A percentile compares a stretch with the other conserved stretches of the same genome.
These are phyloP conservation scores for Metalampra italica DNA, from an alignment of 2,888 invertebrate species.

Conservation along the genomic window DNA sequence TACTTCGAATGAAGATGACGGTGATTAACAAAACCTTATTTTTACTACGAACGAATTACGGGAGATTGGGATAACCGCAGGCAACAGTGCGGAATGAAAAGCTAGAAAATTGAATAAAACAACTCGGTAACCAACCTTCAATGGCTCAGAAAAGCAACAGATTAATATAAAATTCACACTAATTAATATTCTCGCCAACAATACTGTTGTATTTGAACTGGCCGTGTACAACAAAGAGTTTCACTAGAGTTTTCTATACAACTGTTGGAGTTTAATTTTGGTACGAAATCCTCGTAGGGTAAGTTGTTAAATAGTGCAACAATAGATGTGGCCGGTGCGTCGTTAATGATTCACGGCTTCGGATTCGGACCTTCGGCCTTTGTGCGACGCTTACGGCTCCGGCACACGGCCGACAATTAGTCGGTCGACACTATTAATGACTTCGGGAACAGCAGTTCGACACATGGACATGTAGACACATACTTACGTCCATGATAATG, in stretches of 20 bases:
- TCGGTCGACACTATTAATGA: neutral
- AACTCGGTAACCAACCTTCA: too few relatives aligned
- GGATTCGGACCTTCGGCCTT: slow-evolving; percentile 61
- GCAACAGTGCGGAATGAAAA: too few relatives aligned
- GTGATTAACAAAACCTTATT: too few relatives aligned
- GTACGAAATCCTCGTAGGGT: slow-evolving; percentile 44
- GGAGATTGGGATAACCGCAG: too few relatives aligned
- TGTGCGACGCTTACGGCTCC: slow-evolving; percentile 32
- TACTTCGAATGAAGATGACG: too few relatives aligned
- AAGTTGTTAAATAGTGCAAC: slow-evolving; percentile 71
- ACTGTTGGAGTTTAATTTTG: slow-evolving; percentile 56
- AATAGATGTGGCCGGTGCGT: slow-evolving; percentile 61
- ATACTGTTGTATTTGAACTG: slow-evolving; percentile 61
- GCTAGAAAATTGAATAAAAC: too few relatives aligned
- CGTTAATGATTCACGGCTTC: slow-evolving; percentile 66
- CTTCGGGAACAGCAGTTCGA: too few relatives aligned
- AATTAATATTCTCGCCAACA: slow-evolving; percentile 58
- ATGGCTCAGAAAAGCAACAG: slow-evolving; percentile 3
- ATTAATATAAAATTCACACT: slow-evolving; percentile 26
- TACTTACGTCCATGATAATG: too few relatives aligned
- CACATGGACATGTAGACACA: too few relatives aligned
- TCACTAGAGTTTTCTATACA: slow-evolving; percentile 58
- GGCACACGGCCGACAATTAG: neutral
- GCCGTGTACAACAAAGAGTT: slow-evolving; percentile 53
- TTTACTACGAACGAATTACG: too few relatives aligned